Conservation (phyloP, 2,888 invertebrate species). For the Callyntrura guangdongensis region DNA sequence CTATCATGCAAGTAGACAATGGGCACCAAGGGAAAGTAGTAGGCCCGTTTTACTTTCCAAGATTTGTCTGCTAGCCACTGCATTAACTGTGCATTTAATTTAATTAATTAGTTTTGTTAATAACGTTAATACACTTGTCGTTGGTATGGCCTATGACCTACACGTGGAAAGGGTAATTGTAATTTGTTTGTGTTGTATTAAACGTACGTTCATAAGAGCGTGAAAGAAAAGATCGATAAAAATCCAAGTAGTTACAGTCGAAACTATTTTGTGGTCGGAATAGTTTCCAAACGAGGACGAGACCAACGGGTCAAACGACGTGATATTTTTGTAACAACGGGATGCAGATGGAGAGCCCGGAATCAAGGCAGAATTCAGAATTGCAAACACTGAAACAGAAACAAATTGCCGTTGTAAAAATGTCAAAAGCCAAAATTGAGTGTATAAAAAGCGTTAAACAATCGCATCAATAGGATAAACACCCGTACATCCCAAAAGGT, state of each 20-base stretch:
- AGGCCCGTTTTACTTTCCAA: background rate
- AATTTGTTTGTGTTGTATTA: background rate
- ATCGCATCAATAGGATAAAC: too few relatives aligned
- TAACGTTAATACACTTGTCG: too few relatives aligned
- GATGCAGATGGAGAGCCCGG: slow-evolving; percentile 17
- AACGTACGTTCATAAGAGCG: background rate
- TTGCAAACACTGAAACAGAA: too few relatives aligned
- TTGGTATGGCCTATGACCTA: too few relatives aligned
- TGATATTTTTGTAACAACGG: background rate
- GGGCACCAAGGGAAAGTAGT: slow-evolving; percentile 30
- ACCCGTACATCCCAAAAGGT: background rate
- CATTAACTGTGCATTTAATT: background rate
- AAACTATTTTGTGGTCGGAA: background rate
- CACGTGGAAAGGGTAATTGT: too few relatives aligned
- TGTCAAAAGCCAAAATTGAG: too few relatives aligned
- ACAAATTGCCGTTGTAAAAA: too few relatives aligned
- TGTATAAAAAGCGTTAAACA: too few relatives aligned
- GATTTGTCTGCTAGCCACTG: background rate
- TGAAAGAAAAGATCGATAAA: slow-evolving; percentile 3
- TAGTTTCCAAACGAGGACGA: background rate
- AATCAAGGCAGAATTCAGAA: background rate
- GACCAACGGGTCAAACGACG: background rate
- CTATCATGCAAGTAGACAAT: background rate
- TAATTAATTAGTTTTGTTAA: background rate
- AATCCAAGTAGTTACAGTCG: background rate